Evolutionary conservation across 2,113 vertebrate species (phyloP), one percentile per base, ranked within the genome.

Genomic region (Spilogale gracilis): DNA sequence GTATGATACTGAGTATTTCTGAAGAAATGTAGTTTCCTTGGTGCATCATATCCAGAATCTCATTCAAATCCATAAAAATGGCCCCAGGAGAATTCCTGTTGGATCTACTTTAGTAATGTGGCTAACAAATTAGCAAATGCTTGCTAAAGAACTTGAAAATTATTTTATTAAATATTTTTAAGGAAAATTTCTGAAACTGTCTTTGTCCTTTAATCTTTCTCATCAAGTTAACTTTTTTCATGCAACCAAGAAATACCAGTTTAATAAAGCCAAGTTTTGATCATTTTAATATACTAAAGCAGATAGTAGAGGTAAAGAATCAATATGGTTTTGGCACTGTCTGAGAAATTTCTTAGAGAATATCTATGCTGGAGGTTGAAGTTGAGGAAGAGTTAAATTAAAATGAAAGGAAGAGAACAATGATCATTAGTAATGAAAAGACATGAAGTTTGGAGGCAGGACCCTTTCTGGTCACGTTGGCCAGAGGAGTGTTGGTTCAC

Each of bases 221-320:
- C 73, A 89, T 69, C 13, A 81, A 81, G 21, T 45, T 93, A 20
- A 16, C 54, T 71, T 76, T 84, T 93, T 74, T 85, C 32, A 92
- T 82, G 79, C 21, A 89, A 43, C 14, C 45, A 92, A 94, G 25
- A 63, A 60, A 83, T 61, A 83, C 84, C 67, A 94, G 7, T 56
- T 95, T 61, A 96, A 96, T 16, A 81, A 52, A 96, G 45, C 11
- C 58, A 93, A 96, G 23, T n/a, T 71, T 9, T 89, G 56, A 76
- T 88, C 45, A 91, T 21, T 91, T 91, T 78, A 89, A 58, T 54
- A 45, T 43, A 84, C 5, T 79, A 76, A 89, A 43, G 20, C 32
- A 93, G 82, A 71, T 54, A 52, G 78, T 16, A 43, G 32, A 84
- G 48, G 63, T 91, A n/a, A 91, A 90, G 76, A 87, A 71, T 1